Evolutionary conservation across 2,888 invertebrate genomes (phyloP).

Genomic region (Coenonympha glycerion): DNA sequence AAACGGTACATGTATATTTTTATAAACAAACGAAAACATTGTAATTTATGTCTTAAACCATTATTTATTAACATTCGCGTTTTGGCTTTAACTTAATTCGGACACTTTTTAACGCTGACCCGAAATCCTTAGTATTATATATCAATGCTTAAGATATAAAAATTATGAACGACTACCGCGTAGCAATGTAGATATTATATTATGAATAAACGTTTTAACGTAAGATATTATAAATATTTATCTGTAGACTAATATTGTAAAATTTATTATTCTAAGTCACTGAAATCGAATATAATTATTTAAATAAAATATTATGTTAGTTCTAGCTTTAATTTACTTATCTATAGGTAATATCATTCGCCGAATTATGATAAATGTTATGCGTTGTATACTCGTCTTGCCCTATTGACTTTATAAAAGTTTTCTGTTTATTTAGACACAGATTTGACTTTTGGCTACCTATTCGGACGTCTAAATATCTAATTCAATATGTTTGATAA

Average conservation of each 20-base stretch:
- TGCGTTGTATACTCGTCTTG: background rate
- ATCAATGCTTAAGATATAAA: too few species aligned
- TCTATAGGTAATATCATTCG: background rate
- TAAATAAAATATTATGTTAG: background rate
- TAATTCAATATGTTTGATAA: too few species aligned
- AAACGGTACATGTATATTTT: too few species aligned
- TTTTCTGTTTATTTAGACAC: background rate
- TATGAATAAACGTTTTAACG: background rate
- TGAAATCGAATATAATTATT: background rate
- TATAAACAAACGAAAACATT: too few species aligned
- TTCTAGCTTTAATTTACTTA: background rate
- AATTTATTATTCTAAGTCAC: background rate
- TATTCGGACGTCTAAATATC: too few species aligned
- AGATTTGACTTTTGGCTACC: too few species aligned
- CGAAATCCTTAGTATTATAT: too few species aligned
- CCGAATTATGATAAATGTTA: background rate
- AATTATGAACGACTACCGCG: background rate
- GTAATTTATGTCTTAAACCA: too few species aligned
- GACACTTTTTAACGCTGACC: too few species aligned
- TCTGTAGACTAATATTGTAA: background rate
- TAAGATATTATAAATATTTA: background rate
- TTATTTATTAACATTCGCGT: too few species aligned
- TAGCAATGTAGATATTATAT: constrained; percentile 2
- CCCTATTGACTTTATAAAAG: background rate
- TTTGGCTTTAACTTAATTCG: too few species aligned